Percentiles rank a stretch among this genome's conserved stretches.
phyloP scores from a whole-genome alignment of 2,888 invertebrate genomes.

The Noctuana brunneofusca region DNA sequence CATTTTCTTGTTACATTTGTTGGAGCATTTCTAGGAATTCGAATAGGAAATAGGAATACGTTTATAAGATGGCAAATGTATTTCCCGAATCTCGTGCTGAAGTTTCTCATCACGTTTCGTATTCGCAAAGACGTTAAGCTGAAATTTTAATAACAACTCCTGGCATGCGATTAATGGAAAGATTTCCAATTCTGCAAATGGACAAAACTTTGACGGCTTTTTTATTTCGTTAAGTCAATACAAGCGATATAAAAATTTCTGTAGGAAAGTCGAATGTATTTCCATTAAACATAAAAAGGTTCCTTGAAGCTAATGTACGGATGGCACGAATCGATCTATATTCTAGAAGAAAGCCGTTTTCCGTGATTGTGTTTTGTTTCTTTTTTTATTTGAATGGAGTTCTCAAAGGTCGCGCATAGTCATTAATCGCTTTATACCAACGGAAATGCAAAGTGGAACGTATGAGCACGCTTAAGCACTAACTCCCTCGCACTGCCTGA shows the following conservation, averaged over 20 bases:
- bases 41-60: slow-evolving; percentile 41
- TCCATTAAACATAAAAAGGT: slow-evolving; percentile 27
- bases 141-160: slow-evolving; percentile 32
- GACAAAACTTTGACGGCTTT: slow-evolving; percentile 7
- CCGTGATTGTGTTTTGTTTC: slow-evolving; percentile 62
- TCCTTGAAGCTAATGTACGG: slow-evolving; percentile 32
- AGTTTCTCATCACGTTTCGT: slow-evolving; percentile 4
- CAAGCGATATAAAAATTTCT: slow-evolving; percentile 11
- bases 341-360: slow-evolving; percentile 44
- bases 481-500: slow-evolving; percentile 59
- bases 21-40: slow-evolving; percentile 3
- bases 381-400: slow-evolving; percentile 60
- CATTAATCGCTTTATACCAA: slow-evolving; percentile 76
- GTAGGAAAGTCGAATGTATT: slow-evolving; percentile 24
- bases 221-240: slow-evolving; percentile 17
- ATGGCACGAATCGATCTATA: slow-evolving; percentile 31
- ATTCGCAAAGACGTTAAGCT: slow-evolving; percentile 38
- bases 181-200: slow-evolving; percentile 2
- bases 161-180: not conserved
- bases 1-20: slow-evolving; percentile 9
- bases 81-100: slow-evolving; percentile 42
- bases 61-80: slow-evolving; percentile 61
- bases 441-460: slow-evolving; percentile 74
- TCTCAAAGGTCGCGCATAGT: slow-evolving; percentile 65
- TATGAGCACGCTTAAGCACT: slow-evolving; percentile 64